Percentiles rank a stretch among this genome's conserved stretches.
Conservation (phyloP, 2,888 invertebrate genomes). For the Leptura quadrifasciata region DNA sequence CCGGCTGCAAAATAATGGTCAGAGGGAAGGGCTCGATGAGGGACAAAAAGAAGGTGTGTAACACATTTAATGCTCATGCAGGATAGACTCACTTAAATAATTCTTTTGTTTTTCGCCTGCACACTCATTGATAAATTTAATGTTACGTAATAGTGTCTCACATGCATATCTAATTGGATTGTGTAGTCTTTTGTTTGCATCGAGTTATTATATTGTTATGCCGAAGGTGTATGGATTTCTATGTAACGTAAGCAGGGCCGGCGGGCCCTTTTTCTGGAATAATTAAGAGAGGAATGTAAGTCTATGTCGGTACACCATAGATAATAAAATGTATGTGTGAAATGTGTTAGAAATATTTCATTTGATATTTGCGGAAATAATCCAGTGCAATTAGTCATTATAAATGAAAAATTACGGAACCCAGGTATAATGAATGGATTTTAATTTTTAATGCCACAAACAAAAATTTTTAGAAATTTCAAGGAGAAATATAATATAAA, state of each 20-base stretch:
- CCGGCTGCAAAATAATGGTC: slow-evolving; percentile 99
- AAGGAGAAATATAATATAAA: too few species aligned
- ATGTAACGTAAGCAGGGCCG: background rate
- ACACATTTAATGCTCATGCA: slow-evolving; percentile 1
- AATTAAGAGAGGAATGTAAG: too few species aligned
- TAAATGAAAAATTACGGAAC: too few species aligned
- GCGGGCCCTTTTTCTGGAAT: background rate
- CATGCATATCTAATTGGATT: slow-evolving; percentile 38
- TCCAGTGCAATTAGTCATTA: too few species aligned
- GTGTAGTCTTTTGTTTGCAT: slow-evolving; percentile 24
- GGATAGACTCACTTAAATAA: slow-evolving; percentile 25
- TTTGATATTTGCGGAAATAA: too few species aligned
- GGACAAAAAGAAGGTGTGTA: slow-evolving; percentile 97
- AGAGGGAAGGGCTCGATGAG: slow-evolving; percentile 99
- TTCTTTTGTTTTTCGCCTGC: slow-evolving; percentile 36
- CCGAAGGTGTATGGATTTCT: slow-evolving; percentile 14
- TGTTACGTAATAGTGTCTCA: slow-evolving; percentile 37
- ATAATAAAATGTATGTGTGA: too few species aligned
- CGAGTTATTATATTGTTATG: slow-evolving; percentile 21
- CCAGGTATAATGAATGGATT: too few species aligned
- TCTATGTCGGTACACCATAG: too few species aligned
- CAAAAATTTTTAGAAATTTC: too few species aligned
- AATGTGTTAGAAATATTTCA: too few species aligned
- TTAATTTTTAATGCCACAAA: too few species aligned
- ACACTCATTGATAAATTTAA: slow-evolving; percentile 24